Base-by-base conservation (phyloP, 2,888 invertebrate species). In the Dione vanillae region DNA sequence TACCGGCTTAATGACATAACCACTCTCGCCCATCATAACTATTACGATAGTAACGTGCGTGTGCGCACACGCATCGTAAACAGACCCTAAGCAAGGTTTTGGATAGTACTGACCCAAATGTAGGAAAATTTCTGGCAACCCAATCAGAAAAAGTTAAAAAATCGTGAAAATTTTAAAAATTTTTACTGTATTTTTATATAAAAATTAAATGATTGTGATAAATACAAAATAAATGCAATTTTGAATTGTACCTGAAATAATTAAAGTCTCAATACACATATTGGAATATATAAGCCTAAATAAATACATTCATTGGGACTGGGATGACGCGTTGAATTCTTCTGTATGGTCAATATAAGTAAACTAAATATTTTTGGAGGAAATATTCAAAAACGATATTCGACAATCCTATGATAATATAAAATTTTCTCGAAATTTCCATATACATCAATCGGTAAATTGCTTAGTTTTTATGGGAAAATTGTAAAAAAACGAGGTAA, bases 51-150 rank as follows among this genome's bases (percentile, higher is more conserved):
- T 82, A 80, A 80, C 80, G 78, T 80, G 82, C 79, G 82, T 80
- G 78, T 80, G 82, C 79, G 82, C 81, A 78, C 79, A 78, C 79
- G 79, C 88, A 86, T 87, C 84, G 87, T 88, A 88, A 87, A 87
- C 87, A 88, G 69, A 70, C 68, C 75, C 70, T 61, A 65, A 62
- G 49, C 10, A 19, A 47, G 35, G 45, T 51, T 64, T 49, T 9
- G 19, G 41, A 59, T 19, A 10, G 19, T 41, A 20, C 8, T 59
- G 59, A 59, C 43, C 41, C 10, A 43, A 19, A 41, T 41, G 8
- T 43, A 41, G 41, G 14, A 3, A 16, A 19, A 37, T 41, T 41
- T 9, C 19, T 19, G 20, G 16, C n/a, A n/a, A 14, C 14, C 27
- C 2, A 12, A 12, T 2, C 20, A 3, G 14, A 7, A 45, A n/a